Conservation (phyloP, 2,113 vertebrate genomes). For the Takifugu flavidus region DNA sequence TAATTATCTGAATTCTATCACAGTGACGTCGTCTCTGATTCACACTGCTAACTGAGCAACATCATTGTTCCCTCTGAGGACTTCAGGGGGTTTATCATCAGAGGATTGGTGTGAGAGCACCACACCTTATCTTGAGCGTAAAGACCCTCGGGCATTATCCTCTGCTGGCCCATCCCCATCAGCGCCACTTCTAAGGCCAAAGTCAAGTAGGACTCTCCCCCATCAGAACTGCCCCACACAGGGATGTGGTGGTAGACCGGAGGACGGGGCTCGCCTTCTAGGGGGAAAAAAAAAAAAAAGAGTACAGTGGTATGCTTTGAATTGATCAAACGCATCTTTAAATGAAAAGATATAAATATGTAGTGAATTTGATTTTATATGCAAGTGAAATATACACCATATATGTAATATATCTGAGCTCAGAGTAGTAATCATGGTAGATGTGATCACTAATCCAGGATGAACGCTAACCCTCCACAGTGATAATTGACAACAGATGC, state of each 20-base stretch:
- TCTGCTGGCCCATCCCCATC: constrained; percentile 98
- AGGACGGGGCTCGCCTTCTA: constrained; percentile 88
- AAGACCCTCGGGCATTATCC: constrained; percentile 95
- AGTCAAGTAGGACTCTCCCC: constrained; percentile 90
- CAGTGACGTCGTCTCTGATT: constrained; percentile 10
- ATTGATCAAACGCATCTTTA: no score
- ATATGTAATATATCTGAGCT: background rate
- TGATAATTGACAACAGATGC: constrained; percentile 59
- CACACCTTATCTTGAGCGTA: constrained; percentile 91
- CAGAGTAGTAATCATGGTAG: background rate
- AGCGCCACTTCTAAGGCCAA: constrained; percentile 94
- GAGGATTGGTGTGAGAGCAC: no score
- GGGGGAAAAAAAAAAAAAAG: background rate
- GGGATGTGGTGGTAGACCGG: constrained; percentile 92
- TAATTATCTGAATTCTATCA: constrained; percentile 36
- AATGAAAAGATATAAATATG: no score
- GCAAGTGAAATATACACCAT: background rate
- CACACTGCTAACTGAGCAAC: no score
- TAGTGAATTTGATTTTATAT: no score
- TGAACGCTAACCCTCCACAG: constrained; percentile 30
- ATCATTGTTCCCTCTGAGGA: no score
- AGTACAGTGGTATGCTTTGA: background rate
- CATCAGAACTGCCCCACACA: constrained; percentile 79
- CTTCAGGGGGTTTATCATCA: background rate
- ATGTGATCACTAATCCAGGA: constrained; percentile 33